phyloP scores from a whole-genome alignment of 2,797 vertebrate genomes.

The Platalea minor region DNA sequence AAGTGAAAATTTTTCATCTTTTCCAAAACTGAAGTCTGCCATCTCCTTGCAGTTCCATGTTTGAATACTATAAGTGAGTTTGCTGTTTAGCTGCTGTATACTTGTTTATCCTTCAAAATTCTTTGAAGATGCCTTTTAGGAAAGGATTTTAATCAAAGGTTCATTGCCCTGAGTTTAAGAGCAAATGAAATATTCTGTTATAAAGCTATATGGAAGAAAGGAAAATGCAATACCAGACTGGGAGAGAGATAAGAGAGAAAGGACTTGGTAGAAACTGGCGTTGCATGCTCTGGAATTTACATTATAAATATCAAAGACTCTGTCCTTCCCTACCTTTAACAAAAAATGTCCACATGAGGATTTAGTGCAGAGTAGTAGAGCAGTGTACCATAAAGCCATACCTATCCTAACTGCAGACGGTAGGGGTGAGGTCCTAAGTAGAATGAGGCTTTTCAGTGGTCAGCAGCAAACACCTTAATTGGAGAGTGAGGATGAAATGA shows the following conservation, averaged over 20 bases:
- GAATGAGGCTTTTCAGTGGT: background rate
- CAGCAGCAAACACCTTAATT: background rate
- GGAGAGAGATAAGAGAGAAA: background rate
- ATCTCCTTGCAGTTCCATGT: background rate
- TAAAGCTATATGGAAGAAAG: background rate
- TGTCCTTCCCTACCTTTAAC: background rate
- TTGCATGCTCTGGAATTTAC: background rate
- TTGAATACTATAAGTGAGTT: background rate
- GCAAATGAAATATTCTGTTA: background rate
- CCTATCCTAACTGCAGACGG: background rate
- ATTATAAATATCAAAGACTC: background rate
- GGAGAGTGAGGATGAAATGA: background rate
- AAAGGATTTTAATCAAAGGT: background rate
- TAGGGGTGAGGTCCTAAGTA: background rate
- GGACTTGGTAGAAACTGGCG: background rate
- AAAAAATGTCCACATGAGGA: background rate
- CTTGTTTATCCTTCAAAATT: constrained; percentile 6
- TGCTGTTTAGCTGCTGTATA: background rate
- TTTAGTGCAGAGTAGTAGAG: background rate
- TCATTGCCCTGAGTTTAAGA: background rate
- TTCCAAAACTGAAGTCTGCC: background rate
- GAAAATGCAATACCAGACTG: background rate
- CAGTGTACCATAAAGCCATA: background rate
- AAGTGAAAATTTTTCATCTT: background rate
- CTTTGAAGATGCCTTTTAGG: background rate